Evolutionary conservation across 2,888 invertebrate genomes (phyloP).

Genomic region (Ligdia adustata): DNA sequence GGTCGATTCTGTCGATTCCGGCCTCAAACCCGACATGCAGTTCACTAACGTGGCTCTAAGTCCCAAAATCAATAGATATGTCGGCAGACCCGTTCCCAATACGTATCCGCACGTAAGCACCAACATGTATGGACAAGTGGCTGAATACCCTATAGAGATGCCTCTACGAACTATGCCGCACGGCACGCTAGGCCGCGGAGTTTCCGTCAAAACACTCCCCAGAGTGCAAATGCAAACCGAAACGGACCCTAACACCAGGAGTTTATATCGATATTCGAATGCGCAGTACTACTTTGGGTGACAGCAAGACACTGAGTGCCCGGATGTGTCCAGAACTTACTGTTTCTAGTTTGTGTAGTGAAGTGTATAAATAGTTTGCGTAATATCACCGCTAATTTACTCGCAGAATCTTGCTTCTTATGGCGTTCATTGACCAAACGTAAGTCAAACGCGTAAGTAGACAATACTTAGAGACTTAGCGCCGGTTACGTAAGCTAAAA

Average conservation of each 20-base stretch:
- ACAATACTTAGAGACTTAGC: too few species aligned
- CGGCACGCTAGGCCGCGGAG: slow-evolving; percentile 74
- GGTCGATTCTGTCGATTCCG: slow-evolving; percentile 79
- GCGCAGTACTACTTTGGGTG: slow-evolving; percentile 91
- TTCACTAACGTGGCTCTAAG: slow-evolving; percentile 73
- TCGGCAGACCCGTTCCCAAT: slow-evolving; percentile 76
- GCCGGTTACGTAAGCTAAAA: too few species aligned
- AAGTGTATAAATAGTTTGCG: slow-evolving; percentile 47
- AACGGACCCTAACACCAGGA: slow-evolving; percentile 83
- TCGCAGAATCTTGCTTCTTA: slow-evolving; percentile 18
- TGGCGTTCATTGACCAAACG: too few species aligned
- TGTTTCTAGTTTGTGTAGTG: slow-evolving; percentile 80
- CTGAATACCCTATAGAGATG: slow-evolving; percentile 82
- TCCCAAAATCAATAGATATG: slow-evolving; percentile 79
- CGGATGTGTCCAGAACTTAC: slow-evolving; percentile 83
- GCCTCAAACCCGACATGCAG: slow-evolving; percentile 74
- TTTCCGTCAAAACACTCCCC: slow-evolving; percentile 75
- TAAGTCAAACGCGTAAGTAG: too few species aligned
- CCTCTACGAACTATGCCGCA: slow-evolving; percentile 78
- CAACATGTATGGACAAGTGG: slow-evolving; percentile 81
- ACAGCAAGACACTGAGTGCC: slow-evolving; percentile 85
- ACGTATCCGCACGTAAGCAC: slow-evolving; percentile 79
- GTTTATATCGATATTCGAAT: slow-evolving; percentile 86
- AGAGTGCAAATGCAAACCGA: slow-evolving; percentile 78
- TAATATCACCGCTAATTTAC: slow-evolving; percentile 13